phyloP scores from a whole-genome alignment of 2,113 vertebrate genomes.

The Panurus biarmicus region DNA sequence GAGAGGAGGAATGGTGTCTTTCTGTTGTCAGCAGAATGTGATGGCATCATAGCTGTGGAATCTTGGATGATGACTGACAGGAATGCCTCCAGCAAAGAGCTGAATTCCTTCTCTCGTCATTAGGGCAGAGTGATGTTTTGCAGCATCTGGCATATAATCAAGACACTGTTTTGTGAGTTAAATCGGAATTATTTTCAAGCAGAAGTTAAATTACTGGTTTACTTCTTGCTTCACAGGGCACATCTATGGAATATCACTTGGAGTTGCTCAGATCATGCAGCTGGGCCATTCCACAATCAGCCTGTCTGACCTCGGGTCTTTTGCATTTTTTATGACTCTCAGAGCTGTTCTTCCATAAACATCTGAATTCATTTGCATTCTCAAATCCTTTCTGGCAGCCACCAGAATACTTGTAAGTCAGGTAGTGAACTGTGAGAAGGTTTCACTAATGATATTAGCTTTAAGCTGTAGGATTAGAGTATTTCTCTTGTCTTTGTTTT shows the following conservation, averaged over 20 bases:
- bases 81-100: neutral
- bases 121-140: neutral
- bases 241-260: neutral
- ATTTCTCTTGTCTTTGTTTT: neutral
- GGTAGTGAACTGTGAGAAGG: neutral
- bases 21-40: neutral
- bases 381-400: neutral
- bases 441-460: neutral
- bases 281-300: neutral
- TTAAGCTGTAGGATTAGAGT: neutral
- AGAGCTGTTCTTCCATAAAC: neutral
- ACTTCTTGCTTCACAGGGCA: neutral
- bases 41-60: conserved; percentile 24
- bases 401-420: neutral
- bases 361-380: neutral
- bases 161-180: neutral
- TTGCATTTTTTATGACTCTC: neutral
- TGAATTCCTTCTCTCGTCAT: neutral
- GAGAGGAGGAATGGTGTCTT: neutral
- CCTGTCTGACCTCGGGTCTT: neutral
- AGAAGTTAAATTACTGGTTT: neutral
- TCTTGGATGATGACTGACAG: neutral
- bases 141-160: neutral
- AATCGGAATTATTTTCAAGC: neutral
- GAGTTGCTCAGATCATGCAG: neutral